Percentiles rank a stretch among this genome's conserved stretches.
phyloP scores from a whole-genome alignment of 1,140 invertebrate genomes.

The Solen grandis region DNA sequence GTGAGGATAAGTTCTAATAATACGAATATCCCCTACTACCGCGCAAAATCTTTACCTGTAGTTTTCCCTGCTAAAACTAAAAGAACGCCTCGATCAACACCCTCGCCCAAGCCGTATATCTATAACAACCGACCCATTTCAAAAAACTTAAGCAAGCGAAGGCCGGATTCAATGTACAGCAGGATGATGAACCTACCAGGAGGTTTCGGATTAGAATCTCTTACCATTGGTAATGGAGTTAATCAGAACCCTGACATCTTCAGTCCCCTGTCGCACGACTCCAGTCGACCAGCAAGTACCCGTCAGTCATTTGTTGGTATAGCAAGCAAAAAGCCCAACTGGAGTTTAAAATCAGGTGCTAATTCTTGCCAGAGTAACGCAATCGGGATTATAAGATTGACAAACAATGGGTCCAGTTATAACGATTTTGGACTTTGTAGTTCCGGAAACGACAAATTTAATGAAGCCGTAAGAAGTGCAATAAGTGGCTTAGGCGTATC shows the following conservation, averaged over 20 bases:
- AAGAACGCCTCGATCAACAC: not conserved
- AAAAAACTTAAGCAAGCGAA: conserved; percentile 15
- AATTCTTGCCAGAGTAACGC: not conserved
- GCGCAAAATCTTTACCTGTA: conserved; percentile 44
- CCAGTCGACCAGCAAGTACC: not conserved
- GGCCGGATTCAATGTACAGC: conserved; percentile 35
- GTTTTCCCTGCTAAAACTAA: conserved; percentile 43
- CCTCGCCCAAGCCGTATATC: not conserved
- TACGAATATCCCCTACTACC: conserved; percentile 31
- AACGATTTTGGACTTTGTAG: no score
- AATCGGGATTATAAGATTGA: not conserved
- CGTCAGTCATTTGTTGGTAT: not conserved
- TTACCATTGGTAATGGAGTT: conserved; percentile 43
- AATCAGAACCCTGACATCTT: conserved; percentile 24
- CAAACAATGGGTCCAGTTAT: not conserved
- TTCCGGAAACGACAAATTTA: no score
- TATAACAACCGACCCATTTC: conserved; percentile 36
- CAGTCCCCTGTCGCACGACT: conserved; percentile 29
- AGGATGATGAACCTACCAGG: conserved; percentile 18
- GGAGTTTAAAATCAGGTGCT: not conserved
- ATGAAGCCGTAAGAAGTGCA: not conserved
- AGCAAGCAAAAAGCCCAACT: not conserved
- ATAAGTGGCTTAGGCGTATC: not conserved
- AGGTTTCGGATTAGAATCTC: conserved; percentile 7
- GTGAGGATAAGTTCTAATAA: no score